Evolutionary conservation across 1,140 invertebrate species (phyloP), one percentile per base, ranked within the genome.

Genomic region (Pemphigus obesinymphae): DNA sequence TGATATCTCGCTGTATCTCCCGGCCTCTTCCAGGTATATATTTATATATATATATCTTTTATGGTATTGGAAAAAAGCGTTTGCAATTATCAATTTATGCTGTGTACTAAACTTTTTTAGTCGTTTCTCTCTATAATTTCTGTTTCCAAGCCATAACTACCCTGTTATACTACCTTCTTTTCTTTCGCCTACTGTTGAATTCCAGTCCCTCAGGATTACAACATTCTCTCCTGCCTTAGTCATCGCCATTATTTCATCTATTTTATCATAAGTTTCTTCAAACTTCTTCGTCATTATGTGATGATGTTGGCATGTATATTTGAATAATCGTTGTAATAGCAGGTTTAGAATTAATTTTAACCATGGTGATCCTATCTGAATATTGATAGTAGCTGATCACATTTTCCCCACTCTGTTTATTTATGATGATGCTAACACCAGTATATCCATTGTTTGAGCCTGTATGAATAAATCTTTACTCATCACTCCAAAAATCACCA

Each of bases 1-100:
- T 86, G 85, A 76, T 86, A 87, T 82, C 86, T 68, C 3, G 86
- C 82, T 15, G 34, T 84, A 82, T 86, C 84, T 48, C 48, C 45
- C 34, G 86, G 85, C 15, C 84, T 86, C 29, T 84, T 85, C 84
- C 85, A 86, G 4, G 85, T 87, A 43, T 85, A 86, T 53, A 86
- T 83, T 82, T 80, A 86, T 2, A 85, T 87, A 43, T 85, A 86
- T 53, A 86, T 83, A 78, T 80, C 84, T 70, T 17, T 83, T 82
- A 31, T 82, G 85, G 73, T 85, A 34, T 83, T 86, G 83, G 81
- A 85, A 86, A 29, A 82, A 83, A 10, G 45, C 31, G 66, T 82
- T 82, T 61, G 55, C 31, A 37, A 82, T 75, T 48, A 23, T 45
- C 29, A 83, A 66, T 31, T 73, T 82, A 7, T 53, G 40, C 43